phyloP scores from a whole-genome alignment of 2,888 invertebrate species.

The Agonopterix heracliana region DNA sequence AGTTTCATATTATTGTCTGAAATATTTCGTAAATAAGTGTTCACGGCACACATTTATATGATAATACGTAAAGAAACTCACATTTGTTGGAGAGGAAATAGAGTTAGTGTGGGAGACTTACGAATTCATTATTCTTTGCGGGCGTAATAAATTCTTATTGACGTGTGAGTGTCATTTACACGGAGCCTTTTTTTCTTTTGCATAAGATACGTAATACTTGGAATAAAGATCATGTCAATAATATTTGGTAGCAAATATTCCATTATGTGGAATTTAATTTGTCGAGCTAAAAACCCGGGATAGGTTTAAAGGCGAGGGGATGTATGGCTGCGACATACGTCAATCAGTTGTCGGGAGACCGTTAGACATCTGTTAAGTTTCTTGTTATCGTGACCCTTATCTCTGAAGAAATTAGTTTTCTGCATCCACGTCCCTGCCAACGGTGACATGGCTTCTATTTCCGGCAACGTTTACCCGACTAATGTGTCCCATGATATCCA shows the following conservation, averaged over 20 bases:
- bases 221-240: no score
- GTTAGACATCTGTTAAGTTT: conserved; percentile 52
- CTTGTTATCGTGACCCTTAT: conserved; percentile 61
- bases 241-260: no score
- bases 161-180: not conserved
- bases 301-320: conserved; percentile 7
- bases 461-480: conserved; percentile 28
- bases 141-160: conserved; percentile 2
- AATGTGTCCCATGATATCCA: conserved; percentile 25
- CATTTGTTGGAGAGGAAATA: conserved; percentile 13
- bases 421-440: conserved; percentile 44
- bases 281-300: not conserved
- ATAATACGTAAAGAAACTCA: conserved; percentile 29
- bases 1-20: conserved; percentile 17
- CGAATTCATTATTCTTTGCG: not conserved
- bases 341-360: conserved; percentile 44
- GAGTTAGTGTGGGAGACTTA: conserved; percentile 1
- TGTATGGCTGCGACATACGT: conserved; percentile 36
- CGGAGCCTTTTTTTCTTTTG: not conserved
- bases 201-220: not conserved
- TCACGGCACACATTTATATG: conserved; percentile 44
- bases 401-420: conserved; percentile 57
- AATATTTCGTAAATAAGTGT: conserved; percentile 33
- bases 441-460: conserved; percentile 37
- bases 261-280: no score